Conservation (phyloP, 1,140 invertebrate species). For the Ostrea denselamellosa region DNA sequence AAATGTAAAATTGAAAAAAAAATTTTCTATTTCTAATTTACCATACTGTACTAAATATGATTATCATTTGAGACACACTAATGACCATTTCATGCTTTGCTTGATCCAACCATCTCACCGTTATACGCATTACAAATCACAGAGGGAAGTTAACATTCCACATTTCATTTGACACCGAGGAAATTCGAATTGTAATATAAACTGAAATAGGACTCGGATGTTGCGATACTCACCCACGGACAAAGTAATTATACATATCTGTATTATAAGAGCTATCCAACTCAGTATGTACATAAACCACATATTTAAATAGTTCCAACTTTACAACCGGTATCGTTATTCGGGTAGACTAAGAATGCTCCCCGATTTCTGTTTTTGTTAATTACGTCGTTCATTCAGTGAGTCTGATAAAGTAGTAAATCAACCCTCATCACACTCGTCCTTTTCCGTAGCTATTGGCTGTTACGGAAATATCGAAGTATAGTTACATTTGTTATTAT, state of each 20-base stretch:
- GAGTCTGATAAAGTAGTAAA: neutral
- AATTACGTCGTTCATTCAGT: neutral
- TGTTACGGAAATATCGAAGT: too few relatives aligned
- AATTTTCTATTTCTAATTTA: neutral
- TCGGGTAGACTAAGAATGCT: neutral
- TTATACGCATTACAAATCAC: neutral
- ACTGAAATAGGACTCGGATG: neutral
- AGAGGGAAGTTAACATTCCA: neutral
- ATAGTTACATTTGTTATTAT: too few relatives aligned
- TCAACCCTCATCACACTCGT: too few relatives aligned
- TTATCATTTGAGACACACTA: neutral
- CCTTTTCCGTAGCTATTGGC: too few relatives aligned
- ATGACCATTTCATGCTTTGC: too few relatives aligned
- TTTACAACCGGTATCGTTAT: neutral
- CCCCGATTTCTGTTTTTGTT: neutral
- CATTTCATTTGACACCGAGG: neutral
- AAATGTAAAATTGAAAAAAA: too few relatives aligned
- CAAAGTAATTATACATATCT: slow-evolving; percentile 54
- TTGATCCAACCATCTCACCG: neutral
- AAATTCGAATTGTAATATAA: neutral
- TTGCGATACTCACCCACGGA: slow-evolving; percentile 47
- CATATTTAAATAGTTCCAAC: slow-evolving; percentile 37
- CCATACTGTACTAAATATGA: neutral
- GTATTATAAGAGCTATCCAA: slow-evolving; percentile 55
- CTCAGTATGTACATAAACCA: slow-evolving; percentile 62